Evolutionary conservation across 2,888 invertebrate genomes (phyloP).

Genomic region (Drosophila mimetica): DNA sequence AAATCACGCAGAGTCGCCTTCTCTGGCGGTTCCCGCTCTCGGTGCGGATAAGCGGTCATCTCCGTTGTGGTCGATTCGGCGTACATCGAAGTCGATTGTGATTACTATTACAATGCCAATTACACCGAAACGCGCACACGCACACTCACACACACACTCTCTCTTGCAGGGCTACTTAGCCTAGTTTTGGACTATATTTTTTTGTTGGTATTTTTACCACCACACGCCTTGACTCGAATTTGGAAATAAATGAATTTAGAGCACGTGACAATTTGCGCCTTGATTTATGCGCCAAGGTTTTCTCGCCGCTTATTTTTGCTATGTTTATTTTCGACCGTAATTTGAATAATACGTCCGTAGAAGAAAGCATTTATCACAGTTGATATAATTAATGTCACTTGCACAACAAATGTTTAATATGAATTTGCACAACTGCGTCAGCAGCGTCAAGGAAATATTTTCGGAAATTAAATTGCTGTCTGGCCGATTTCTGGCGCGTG

Average conservation of each 20-base stretch:
- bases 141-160: neutral
- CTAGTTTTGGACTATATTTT: conserved; percentile 47
- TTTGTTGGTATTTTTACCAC: conserved; percentile 62
- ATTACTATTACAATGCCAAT: conserved; percentile 26
- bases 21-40: conserved; percentile 68
- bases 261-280: conserved; percentile 69
- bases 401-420: conserved; percentile 45
- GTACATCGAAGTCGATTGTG: conserved; percentile 58
- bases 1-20: conserved; percentile 77
- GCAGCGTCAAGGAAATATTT: conserved; percentile 36
- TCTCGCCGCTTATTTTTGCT: conserved; percentile 23
- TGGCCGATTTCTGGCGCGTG: conserved; percentile 17
- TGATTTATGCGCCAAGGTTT: conserved; percentile 65
- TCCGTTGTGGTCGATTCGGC: conserved; percentile 75
- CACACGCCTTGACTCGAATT: conserved; percentile 61
- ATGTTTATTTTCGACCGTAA: conserved; percentile 44
- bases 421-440: conserved; percentile 52
- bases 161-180: conserved; percentile 52
- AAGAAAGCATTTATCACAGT: conserved; percentile 73
- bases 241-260: conserved; percentile 72
- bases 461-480: conserved; percentile 45
- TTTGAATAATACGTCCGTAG: conserved; percentile 68
- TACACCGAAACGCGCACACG: conserved; percentile 26
- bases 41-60: conserved; percentile 73
- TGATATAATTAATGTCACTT: conserved; percentile 71